phyloP scores from a whole-genome alignment of 2,888 invertebrate genomes.

The Anthrax anthrax region DNA sequence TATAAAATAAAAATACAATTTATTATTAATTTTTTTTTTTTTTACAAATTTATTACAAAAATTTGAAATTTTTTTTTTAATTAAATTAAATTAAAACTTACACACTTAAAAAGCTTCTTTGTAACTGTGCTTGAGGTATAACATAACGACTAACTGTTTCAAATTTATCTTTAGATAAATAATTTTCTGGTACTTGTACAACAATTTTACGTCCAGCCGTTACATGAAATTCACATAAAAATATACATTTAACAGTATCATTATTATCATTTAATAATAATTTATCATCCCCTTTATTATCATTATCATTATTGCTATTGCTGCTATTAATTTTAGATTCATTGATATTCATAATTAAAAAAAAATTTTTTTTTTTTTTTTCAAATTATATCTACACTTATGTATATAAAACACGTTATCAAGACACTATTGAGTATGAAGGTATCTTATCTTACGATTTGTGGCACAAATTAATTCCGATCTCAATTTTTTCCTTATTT shows the following conservation, averaged over 20 bases:
- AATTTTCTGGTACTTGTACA: constrained; percentile 66
- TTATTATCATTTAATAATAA: constrained; percentile 30
- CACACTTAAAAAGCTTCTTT: constrained; percentile 65
- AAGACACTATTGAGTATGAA: too few species aligned
- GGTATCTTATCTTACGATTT: too few species aligned
- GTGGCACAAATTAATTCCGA: too few species aligned
- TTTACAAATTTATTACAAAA: too few species aligned
- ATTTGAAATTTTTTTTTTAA: too few species aligned
- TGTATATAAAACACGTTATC: too few species aligned
- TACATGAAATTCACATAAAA: constrained; percentile 62
- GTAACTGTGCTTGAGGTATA: constrained; percentile 68
- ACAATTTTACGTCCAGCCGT: constrained; percentile 65
- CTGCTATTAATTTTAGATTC: too few species aligned
- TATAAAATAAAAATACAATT: constrained; percentile 26
- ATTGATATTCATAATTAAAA: too few species aligned
- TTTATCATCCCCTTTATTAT: not conserved
- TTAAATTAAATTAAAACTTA: constrained; percentile 35
- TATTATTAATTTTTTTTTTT: too few species aligned
- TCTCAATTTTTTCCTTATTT: too few species aligned
- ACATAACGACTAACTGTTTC: constrained; percentile 70
- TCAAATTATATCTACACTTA: too few species aligned
- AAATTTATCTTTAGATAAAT: constrained; percentile 66
- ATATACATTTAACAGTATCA: constrained; percentile 61
- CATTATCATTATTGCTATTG: not conserved
- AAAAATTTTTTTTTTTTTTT: too few species aligned